Evolutionary conservation across 2,797 vertebrate species (phyloP), one percentile per base, ranked within the genome.

Genomic region (Poeciliopsis paucimaculata): DNA sequence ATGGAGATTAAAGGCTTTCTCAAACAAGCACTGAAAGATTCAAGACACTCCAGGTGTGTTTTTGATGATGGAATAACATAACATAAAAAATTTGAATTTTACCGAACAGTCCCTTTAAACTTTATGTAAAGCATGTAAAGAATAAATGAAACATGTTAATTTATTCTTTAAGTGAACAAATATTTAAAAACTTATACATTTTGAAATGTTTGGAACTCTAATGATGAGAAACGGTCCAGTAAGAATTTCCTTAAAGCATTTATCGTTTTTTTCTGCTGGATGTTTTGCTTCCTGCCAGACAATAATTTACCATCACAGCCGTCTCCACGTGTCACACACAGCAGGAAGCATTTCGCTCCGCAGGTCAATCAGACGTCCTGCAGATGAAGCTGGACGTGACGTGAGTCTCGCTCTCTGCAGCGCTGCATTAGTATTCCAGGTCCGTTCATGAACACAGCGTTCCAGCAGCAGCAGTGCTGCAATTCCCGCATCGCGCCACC

Each of bases 391-490:
- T 23, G 34, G 9, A 23, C 9, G 7, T 20, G 9, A 23, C 18
- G 7, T 10, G 34, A 23, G 36, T 6, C 62, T 43, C 41, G 4
- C 23, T 12, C 66, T n/a, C 66, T 70, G 66, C 66, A 45, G 41
- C 41, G 15, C 68, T 28, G 68, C 68, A 71, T 71, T 23, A 46
- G 26, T 71, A 70, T 70, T n/a, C 66, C 26, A 71, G 68, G 7
- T 15, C 68, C 23, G 41, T 43, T 70, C 66, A 43, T 41, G 64
- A 18, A 39, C 64, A 68, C 36, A 7, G 36, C 64, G 64, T 70
- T 70, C 41, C 26, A 13, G 20, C 10, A 68, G 64, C 36, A 26
- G 66, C 68, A 18, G n/a, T 13, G 12, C 26, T 71, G 23, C 41
- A 71, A 23, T 28, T 15, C 68, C 45, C 13, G 0, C 23, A 43